Evolutionary conservation across 2,888 invertebrate genomes (phyloP).

Genomic region (Sussaba pulchella): DNA sequence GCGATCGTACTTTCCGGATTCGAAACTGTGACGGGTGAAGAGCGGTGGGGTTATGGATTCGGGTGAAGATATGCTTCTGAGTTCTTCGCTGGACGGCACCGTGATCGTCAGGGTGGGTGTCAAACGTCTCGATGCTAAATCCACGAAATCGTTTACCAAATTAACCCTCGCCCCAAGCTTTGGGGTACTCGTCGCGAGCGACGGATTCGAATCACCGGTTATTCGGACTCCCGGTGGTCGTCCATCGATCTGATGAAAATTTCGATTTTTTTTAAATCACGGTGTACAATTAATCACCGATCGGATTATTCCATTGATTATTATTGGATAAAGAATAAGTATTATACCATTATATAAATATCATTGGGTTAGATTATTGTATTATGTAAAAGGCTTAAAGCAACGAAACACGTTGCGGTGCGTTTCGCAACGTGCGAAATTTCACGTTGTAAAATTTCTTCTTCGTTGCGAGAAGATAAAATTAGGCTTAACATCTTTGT

Average conservation of each 20-base stretch:
- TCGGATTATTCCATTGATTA: no score
- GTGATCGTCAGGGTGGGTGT: constrained; percentile 86
- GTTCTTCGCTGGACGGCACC: constrained; percentile 87
- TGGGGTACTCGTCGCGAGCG: constrained; percentile 46
- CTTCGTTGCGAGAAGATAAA: no score
- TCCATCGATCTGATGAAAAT: constrained; percentile 55
- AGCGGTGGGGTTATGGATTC: constrained; percentile 78
- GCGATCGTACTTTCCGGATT: constrained; percentile 66
- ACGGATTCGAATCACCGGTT: constrained; percentile 60
- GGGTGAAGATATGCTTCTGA: constrained; percentile 81
- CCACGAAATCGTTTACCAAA: constrained; percentile 65
- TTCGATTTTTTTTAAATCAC: neutral
- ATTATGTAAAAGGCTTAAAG: no score
- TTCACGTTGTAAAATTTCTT: no score
- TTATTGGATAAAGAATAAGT: no score
- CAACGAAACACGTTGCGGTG: no score
- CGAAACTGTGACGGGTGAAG: constrained; percentile 63
- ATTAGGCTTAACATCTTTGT: no score
- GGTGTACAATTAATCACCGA: no score
- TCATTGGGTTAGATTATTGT: no score
- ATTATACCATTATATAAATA: no score
- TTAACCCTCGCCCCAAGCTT: constrained; percentile 35
- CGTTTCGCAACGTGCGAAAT: no score
- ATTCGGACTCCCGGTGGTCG: constrained; percentile 69
- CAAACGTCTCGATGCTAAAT: constrained; percentile 75